Evolutionary conservation across 2,113 vertebrate species (phyloP).

Genomic region (Salvelinus fontinalis): DNA sequence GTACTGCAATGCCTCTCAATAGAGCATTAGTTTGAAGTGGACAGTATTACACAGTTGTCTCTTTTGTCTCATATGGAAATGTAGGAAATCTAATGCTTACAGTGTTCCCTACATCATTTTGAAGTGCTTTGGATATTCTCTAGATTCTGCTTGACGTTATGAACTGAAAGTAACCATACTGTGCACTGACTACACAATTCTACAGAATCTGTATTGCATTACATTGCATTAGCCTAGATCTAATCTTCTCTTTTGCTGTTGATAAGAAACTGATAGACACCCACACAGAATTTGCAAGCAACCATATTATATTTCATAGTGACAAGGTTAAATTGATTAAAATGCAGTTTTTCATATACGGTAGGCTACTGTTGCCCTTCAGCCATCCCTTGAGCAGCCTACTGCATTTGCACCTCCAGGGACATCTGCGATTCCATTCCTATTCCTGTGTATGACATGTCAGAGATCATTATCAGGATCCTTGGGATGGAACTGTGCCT

Average conservation of each 20-base stretch:
- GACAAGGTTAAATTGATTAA: conserved; percentile 48
- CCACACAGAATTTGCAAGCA: conserved; percentile 33
- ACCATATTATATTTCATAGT: conserved; percentile 19
- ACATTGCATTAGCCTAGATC: neutral
- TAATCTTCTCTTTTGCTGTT: conserved; percentile 1
- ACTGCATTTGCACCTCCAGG: conserved; percentile 25
- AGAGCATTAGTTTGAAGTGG: neutral
- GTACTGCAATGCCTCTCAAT: neutral
- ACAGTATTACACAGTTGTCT: neutral
- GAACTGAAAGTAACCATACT: neutral
- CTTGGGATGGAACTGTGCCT: conserved; percentile 49
- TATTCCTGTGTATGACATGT: conserved; percentile 40
- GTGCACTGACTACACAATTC: neutral
- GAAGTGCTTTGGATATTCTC: too few species aligned
- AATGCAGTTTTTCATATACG: conserved; percentile 12
- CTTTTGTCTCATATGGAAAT: too few species aligned
- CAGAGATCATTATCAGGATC: conserved; percentile 67
- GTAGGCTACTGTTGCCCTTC: conserved; percentile 37
- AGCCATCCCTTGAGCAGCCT: conserved; percentile 25
- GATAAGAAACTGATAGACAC: conserved; percentile 7
- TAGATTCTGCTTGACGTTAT: too few species aligned
- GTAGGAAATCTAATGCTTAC: too few species aligned
- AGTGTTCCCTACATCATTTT: too few species aligned
- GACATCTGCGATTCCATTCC: conserved; percentile 45
- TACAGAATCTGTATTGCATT: neutral